These are phyloP conservation scores for Xestoiulus laeticollis DNA, from an alignment of 2,888 invertebrate species.

Conservation along the genomic window DNA sequence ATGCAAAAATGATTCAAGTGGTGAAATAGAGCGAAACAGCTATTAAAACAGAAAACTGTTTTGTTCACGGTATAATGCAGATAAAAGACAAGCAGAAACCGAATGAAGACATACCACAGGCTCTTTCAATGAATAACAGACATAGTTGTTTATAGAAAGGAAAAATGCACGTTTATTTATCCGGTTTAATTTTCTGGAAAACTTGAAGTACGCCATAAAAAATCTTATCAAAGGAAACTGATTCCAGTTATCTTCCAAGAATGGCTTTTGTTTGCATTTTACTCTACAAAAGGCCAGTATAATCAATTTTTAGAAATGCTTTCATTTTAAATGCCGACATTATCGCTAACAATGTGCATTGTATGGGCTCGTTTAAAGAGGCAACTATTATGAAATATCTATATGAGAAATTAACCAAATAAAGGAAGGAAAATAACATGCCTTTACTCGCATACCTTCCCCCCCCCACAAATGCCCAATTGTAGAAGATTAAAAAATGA, in stretches of 20 bases:
- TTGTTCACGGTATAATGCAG: not conserved
- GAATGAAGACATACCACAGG: not conserved
- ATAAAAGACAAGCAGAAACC: not conserved
- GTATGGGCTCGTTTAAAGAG: not conserved
- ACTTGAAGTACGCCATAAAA: not conserved
- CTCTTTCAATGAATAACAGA: not conserved
- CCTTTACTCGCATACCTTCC: not conserved
- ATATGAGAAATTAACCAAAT: not conserved
- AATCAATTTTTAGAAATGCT: not conserved
- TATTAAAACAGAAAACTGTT: not conserved
- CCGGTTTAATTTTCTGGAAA: constrained; percentile 11
- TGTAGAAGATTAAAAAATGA: no score
- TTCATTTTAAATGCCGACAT: not conserved
- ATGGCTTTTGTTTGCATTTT: not conserved
- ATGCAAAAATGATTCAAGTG: not conserved
- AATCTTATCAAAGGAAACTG: not conserved
- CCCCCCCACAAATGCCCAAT: no score
- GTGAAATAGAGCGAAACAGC: not conserved
- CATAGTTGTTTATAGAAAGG: not conserved
- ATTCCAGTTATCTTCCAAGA: not conserved
- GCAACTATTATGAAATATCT: not conserved
- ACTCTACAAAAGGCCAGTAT: not conserved
- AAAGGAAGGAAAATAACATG: not conserved
- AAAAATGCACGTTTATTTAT: not conserved
- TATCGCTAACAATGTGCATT: not conserved